Conservation (phyloP, 2,888 invertebrate species). For the Nebria brevicollis region DNA sequence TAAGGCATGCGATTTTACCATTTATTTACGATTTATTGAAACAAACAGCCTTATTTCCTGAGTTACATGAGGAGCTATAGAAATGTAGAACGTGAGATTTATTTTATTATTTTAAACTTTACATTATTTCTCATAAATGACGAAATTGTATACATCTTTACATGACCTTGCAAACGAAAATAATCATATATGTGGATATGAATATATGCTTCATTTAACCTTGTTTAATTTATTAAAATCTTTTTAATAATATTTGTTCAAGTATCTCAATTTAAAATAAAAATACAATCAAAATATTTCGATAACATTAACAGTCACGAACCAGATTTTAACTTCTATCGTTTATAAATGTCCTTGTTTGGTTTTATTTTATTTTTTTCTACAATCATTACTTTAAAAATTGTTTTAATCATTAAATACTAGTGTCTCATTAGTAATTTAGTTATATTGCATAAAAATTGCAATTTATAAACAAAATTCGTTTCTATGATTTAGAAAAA, state of each 20-base stretch:
- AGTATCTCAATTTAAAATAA: not conserved
- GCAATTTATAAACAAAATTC: too few species aligned
- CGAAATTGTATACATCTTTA: constrained; percentile 28
- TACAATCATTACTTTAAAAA: too few species aligned
- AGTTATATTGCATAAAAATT: too few species aligned
- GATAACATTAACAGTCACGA: not conserved
- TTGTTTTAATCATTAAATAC: too few species aligned
- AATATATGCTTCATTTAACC: constrained; percentile 9
- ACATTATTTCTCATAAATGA: constrained; percentile 17
- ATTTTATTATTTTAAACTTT: constrained; percentile 9
- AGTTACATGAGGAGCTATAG: not conserved
- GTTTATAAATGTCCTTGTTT: not conserved
- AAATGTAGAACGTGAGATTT: constrained; percentile 36
- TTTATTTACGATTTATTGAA: constrained; percentile 5
- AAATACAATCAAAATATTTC: not conserved
- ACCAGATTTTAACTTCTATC: not conserved
- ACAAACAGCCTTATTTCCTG: constrained; percentile 8
- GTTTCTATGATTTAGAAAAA: too few species aligned
- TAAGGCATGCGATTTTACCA: not conserved
- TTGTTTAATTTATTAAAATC: not conserved
- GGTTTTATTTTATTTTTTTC: not conserved
- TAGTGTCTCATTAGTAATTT: too few species aligned
- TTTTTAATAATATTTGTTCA: not conserved
- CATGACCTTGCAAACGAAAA: constrained; percentile 36
- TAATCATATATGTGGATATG: not conserved